Evolutionary conservation across 2,113 vertebrate species (phyloP).

Genomic region (Phyllopteryx taeniolatus): DNA sequence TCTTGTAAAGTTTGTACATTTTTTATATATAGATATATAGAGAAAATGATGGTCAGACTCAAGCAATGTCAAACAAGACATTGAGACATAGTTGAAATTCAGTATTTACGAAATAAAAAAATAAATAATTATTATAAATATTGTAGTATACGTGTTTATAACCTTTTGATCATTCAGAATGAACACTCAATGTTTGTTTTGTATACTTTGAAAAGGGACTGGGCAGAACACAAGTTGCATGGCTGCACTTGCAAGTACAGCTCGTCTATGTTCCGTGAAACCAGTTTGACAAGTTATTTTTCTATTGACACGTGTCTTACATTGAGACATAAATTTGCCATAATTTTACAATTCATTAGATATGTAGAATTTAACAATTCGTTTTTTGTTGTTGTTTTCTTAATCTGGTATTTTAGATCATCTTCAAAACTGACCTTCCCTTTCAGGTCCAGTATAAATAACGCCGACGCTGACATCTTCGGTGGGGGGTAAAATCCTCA

Average conservation of each 20-base stretch:
- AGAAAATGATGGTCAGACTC: neutral
- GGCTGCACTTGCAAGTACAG: slow-evolving; percentile 48
- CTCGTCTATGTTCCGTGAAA: slow-evolving; percentile 21
- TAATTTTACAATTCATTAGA: neutral
- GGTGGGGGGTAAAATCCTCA: slow-evolving; percentile 11
- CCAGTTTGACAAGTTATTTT: slow-evolving; percentile 56
- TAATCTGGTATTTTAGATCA: slow-evolving; percentile 42
- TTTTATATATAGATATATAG: no score
- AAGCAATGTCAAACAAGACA: neutral
- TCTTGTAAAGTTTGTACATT: no score
- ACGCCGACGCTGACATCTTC: slow-evolving; percentile 78
- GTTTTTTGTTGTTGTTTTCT: neutral
- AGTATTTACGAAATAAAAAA: neutral
- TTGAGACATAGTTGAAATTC: neutral
- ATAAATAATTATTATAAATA: neutral
- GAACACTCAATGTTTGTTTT: neutral
- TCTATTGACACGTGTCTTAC: slow-evolving; percentile 23
- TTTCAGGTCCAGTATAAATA: slow-evolving; percentile 80
- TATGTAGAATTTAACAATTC: neutral
- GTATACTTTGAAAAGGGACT: slow-evolving; percentile 26
- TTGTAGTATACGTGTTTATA: neutral
- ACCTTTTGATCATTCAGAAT: neutral
- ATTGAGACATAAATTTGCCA: neutral
- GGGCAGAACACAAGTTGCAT: slow-evolving; percentile 24
- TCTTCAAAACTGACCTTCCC: slow-evolving; percentile 76